phyloP scores from a whole-genome alignment of 2,797 vertebrate species.

The Prunella strophiata region DNA sequence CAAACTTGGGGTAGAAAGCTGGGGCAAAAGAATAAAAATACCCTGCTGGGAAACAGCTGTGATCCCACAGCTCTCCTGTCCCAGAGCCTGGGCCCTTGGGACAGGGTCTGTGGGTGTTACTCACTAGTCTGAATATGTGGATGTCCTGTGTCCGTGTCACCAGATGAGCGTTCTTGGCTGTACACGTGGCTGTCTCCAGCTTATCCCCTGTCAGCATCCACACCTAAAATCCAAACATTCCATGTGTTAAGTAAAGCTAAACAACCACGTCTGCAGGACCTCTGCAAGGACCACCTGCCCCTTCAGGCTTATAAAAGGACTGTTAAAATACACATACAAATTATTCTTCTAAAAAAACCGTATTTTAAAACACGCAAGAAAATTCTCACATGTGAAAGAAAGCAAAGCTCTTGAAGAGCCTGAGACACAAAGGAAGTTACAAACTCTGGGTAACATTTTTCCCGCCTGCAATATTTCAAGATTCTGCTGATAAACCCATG shows the following conservation, averaged over 20 bases:
- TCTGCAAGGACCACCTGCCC: background rate
- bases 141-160: conserved; percentile 96
- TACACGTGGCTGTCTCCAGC: conserved; percentile 96
- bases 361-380: background rate
- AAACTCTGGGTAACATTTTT: background rate
- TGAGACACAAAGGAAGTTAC: background rate
- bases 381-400: background rate
- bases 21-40: background rate
- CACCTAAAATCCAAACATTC: conserved; percentile 79
- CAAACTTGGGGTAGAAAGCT: background rate
- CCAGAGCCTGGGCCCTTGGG: background rate
- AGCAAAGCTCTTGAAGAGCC: background rate
- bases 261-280: background rate
- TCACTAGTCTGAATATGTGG: conserved; percentile 93
- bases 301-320: background rate
- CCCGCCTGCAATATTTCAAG: conserved; percentile 37
- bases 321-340: background rate
- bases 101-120: conserved; percentile 25
- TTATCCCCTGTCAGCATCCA: conserved; percentile 99
- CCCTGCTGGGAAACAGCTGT: background rate
- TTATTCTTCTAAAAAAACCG: background rate
- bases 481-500: conserved; percentile 34
- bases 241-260: background rate
- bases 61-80: background rate
- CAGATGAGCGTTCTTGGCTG: conserved; percentile 95